phyloP scores from a whole-genome alignment of 30 jellyfish, hydroid and myxozoan genomes.

The Mastigias papua region DNA sequence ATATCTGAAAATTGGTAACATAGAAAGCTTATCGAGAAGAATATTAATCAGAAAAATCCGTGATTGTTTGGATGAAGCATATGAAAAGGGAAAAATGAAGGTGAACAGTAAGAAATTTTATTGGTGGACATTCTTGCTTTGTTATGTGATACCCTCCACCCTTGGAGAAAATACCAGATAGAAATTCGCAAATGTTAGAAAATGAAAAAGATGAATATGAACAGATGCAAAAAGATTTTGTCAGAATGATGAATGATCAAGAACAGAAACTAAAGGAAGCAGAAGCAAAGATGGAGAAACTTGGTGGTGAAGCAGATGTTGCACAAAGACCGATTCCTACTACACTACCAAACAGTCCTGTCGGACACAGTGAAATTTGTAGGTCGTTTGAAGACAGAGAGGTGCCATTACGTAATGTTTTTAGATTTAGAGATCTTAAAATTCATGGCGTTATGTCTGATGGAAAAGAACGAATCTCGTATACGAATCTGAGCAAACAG shows the following conservation, averaged over 20 bases:
- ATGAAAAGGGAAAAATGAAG: neutral
- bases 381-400: neutral
- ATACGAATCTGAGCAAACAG: neutral
- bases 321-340: too few relatives aligned
- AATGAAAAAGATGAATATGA: neutral
- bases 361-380: neutral
- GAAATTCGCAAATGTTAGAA: neutral
- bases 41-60: neutral
- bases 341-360: neutral
- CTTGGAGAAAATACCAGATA: neutral
- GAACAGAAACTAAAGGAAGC: constrained; percentile 21
- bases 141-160: neutral
- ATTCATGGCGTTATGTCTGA: constrained; percentile 9
- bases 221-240: constrained; percentile 14
- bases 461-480: constrained; percentile 1
- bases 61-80: neutral
- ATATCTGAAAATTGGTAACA: neutral
- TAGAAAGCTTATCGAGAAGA: neutral
- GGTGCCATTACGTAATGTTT: neutral
- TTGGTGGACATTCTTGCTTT: neutral
- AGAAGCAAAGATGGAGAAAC: constrained; percentile 1
- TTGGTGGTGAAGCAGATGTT: neutral
- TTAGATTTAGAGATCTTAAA: constrained; percentile 4
- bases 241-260: constrained; percentile 10
- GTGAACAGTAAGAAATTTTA: neutral